Conservation (phyloP, 2,113 vertebrate genomes). For the Scatophagus argus region DNA sequence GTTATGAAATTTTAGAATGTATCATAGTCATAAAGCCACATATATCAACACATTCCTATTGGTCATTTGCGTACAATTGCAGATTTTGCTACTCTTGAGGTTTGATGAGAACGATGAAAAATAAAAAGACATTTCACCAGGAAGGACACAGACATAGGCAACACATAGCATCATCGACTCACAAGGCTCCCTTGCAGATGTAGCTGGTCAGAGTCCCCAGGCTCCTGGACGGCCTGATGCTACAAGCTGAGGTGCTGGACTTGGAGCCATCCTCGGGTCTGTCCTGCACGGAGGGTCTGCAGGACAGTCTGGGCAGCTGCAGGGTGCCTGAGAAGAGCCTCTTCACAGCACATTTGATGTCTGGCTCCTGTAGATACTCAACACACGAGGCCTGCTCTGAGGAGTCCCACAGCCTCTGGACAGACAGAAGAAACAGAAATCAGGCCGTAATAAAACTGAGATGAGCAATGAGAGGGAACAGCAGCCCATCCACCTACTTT, state of each 20-base stretch:
- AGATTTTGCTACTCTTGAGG: background rate
- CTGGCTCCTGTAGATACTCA: constrained; percentile 16
- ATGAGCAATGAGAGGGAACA: background rate
- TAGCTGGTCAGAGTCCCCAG: constrained; percentile 64
- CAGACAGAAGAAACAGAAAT: background rate
- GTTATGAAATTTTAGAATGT: background rate
- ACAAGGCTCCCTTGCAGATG: constrained; percentile 54
- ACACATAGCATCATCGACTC: constrained; percentile 38
- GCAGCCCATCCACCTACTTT: too few species aligned
- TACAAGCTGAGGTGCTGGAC: constrained; percentile 18
- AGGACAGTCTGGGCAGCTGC: constrained; percentile 82
- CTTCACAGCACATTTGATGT: constrained; percentile 68
- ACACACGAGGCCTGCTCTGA: constrained; percentile 17
- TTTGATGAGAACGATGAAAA: background rate
- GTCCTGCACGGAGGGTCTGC: constrained; percentile 64
- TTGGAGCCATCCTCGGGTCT: constrained; percentile 30
- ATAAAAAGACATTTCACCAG: background rate
- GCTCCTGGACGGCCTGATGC: constrained; percentile 77
- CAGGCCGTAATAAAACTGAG: background rate
- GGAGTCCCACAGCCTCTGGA: constrained; percentile 73
- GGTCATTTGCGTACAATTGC: too few species aligned
- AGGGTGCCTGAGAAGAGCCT: constrained; percentile 86
- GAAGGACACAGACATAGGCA: background rate
- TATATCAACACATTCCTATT: background rate
- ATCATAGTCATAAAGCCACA: too few species aligned